Base-by-base conservation (phyloP, 2,888 invertebrate genomes). In the Smittia aterrima region DNA sequence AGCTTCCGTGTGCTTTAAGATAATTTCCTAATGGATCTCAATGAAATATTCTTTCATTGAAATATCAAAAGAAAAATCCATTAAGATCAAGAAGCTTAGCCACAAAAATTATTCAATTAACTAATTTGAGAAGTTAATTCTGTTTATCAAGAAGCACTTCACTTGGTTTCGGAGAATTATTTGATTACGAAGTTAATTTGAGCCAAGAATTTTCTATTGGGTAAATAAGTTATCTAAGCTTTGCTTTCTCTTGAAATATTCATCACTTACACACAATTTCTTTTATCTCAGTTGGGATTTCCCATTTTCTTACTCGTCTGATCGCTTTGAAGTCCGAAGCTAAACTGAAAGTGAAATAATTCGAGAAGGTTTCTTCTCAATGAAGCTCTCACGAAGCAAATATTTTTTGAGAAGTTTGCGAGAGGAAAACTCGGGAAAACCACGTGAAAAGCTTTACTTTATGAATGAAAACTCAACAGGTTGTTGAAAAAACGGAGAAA, bases 381-480 rank as follows among this genome's bases (percentile, higher is more conserved):
- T 11, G 3, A 32, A 32, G 32, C 16, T 47, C 47, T 47, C 47
- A n/a, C 47, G 16, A n/a, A 4, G 38, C 6, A 38, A 38, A n/a
- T n/a, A 32, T 32, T 32, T 6, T 32, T 32, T 47, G 47, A 47
- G 11, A 47, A 11, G n/a, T 47, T 47, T 13, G 47, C n/a, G 47
- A 47, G 47, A 47, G 47, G 16, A 47, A 47, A 47, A n/a, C 47
- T 47, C 16, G 47, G 6, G 16, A 47, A 47, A 47, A 11, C 47
- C 47, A 47, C 47, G 47, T 47, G 47, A 4, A 47, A 47, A 47
- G n/a, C 47, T 2, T 6, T 47, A n/a, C 11, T 47, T 47, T n/a
- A 47, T 47, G 47, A 47, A 47, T 47, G 47, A n/a, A 47, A 47
- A 47, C 3, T 47, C 47, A 47, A 47, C 47, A 47, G 11, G 47